Base-by-base conservation (phyloP, 2,888 invertebrate genomes). In the Nemotelus nigrinus region DNA sequence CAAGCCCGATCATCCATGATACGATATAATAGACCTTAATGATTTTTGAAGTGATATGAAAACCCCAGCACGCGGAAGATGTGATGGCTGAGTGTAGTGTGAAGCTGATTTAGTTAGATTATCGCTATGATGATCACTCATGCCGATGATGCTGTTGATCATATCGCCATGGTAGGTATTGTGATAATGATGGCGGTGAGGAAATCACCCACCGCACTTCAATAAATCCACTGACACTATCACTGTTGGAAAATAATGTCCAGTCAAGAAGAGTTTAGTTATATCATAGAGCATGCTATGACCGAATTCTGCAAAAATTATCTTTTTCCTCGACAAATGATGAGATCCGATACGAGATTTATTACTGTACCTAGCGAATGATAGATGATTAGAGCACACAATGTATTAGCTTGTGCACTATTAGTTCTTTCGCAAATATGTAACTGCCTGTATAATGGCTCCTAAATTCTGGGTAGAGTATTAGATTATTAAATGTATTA, bases 161-260 rank as follows among this genome's bases (percentile, higher is more conserved):
- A 25, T 25, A 25, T 25, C 25, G 25, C 25, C 25, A 25, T 25
- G 25, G 25, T 25, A 25, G 25, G 25, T 25, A 25, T 25, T 25
- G 25, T 25, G 25, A 25, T 1, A 25, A 25, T 25, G 25, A 25
- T 25, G 25, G 25, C 25, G 25, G 55, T 70, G 70, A 70, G 70
- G 70, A 70, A 70, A 70, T 70, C 70, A 53, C 70, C 70, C 47
- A n/a, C 70, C 70, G 70, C 70, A 70, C 55, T 70, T 70, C 70
- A 70, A 70, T 70, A 70, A 70, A 55, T 43, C 41, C 39, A 41
- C 43, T 3, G 43, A 3, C 39, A 43, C 10, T 43, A 63, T n/a
- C 10, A 50, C 6, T 50, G 53, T 7, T 50, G 53, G 10, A 50
- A 50, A 50, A 50, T 50, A 7, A 7, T 50, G 1, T 50, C 6